Base-by-base conservation (phyloP, 1,140 invertebrate species). In the Drosophila persimilis region DNA sequence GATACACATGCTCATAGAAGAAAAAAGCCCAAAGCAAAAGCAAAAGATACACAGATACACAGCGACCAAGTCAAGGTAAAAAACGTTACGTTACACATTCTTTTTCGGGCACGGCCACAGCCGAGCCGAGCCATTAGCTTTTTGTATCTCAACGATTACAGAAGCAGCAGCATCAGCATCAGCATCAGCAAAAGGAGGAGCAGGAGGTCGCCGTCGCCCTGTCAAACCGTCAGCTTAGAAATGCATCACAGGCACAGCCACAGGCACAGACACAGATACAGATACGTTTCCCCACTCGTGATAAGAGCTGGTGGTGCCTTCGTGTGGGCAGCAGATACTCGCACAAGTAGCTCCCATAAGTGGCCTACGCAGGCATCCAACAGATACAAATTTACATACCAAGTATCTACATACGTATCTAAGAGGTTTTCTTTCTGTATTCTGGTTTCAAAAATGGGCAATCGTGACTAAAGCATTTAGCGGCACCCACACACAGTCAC, bases 31-130 rank as follows among this genome's bases (percentile, higher is more conserved):
- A 39, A 39, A 39, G 35, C 31, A 35, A 35, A 11, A 31, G 46
- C 55, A 56, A 66, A 69, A 76, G 65, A 76, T 59, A 61, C 56
- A 56, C 41, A 31, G 44, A 31, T 63, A 51, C 22, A 55, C 62
- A 55, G 41, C 43, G 39, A 71, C 51, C 80, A 77, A 85, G 80
- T 84, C 81, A 85, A 85, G 83, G 77, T 77, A 80, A 85, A 77
- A 72, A 64, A 86, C 35, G 77, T 77, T 85, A 86, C 35, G 77
- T 77, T 85, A 80, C 81, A 73, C 81, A 78, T 75, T 73, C 61
- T 77, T 66, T 64, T 64, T 70, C 56, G 56, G 61, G 63, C 70
- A 73, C 52, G 58, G 73, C 51, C 61, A 13, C 35, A 39, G 11
- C 4, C 4, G 35, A 35, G 9, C 7, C 29, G 2, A 77, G 47